These are phyloP conservation scores for Zaprionus camerounensis DNA, from an alignment of 1,140 invertebrate species.

Conservation along the genomic window DNA sequence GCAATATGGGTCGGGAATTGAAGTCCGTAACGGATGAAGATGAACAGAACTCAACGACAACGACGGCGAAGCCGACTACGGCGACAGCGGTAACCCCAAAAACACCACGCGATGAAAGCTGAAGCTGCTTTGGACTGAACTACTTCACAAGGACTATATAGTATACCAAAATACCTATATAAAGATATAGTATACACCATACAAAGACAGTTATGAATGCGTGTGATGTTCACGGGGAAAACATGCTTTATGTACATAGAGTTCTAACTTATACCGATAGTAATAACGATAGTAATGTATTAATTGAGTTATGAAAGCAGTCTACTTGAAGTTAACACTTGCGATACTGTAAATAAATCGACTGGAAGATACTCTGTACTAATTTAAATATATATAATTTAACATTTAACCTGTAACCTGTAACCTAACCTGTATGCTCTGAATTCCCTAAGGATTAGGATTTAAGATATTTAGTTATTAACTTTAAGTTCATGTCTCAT, in stretches of 20 bases:
- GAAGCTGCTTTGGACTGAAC: constrained; percentile 14
- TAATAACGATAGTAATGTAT: constrained; percentile 22
- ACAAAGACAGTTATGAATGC: constrained; percentile 11
- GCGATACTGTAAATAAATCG: constrained; percentile 18
- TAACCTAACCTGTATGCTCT: background rate
- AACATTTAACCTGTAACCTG: background rate
- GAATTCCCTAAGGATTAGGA: background rate
- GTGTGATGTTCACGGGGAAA: constrained; percentile 20
- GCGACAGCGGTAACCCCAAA: background rate
- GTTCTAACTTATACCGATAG: constrained; percentile 21
- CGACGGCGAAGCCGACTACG: background rate
- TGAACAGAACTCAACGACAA: constrained; percentile 29
- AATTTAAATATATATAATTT: background rate
- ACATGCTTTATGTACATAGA: constrained; percentile 55
- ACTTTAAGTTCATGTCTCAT: background rate
- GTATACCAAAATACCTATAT: constrained; percentile 26
- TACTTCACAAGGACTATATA: constrained; percentile 1
- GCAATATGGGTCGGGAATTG: constrained; percentile 75
- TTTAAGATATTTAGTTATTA: background rate
- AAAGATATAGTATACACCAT: background rate
- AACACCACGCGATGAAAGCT: constrained; percentile 7
- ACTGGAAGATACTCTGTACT: background rate
- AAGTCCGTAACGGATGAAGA: constrained; percentile 70
- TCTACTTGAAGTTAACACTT: constrained; percentile 23
- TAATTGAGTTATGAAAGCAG: constrained; percentile 22